Conservation (phyloP, 2,113 vertebrate genomes). For the Beaufortia kweichowensis region DNA sequence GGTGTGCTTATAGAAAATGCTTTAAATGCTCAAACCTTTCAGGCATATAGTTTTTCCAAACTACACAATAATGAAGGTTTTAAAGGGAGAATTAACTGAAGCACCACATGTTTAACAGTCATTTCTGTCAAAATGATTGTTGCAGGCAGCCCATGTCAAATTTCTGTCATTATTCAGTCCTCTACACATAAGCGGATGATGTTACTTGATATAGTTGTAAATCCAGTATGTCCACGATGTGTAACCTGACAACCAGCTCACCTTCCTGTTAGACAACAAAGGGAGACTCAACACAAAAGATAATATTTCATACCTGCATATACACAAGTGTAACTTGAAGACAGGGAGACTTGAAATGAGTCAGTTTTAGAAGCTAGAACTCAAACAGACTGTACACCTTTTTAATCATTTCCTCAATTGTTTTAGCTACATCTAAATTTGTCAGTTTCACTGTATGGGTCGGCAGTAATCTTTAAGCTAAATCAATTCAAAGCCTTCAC, state of each 20-base stretch:
- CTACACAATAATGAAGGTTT: slow-evolving; percentile 2
- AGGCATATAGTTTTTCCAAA: neutral
- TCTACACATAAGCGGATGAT: slow-evolving; percentile 35
- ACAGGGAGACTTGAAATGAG: neutral
- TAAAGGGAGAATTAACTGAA: slow-evolving; percentile 38
- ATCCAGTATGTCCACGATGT: slow-evolving; percentile 53
- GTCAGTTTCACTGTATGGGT: slow-evolving; percentile 63
- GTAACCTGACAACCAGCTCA: slow-evolving; percentile 32
- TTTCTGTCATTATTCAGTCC: slow-evolving; percentile 43
- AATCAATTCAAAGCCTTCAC: slow-evolving; percentile 61
- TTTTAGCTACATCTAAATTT: slow-evolving; percentile 41
- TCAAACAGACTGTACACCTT: no score
- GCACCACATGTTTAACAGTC: slow-evolving; percentile 34
- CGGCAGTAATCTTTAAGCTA: slow-evolving; percentile 65
- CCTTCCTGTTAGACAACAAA: slow-evolving; percentile 59
- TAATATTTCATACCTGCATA: neutral
- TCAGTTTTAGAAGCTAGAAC: neutral
- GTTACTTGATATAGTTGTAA: slow-evolving; percentile 62
- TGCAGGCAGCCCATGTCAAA: slow-evolving; percentile 56
- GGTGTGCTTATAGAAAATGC: slow-evolving; percentile 30
- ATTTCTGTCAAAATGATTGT: slow-evolving; percentile 40
- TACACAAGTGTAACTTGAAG: neutral
- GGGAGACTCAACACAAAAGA: slow-evolving; percentile 18
- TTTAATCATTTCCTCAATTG: slow-evolving; percentile 1
- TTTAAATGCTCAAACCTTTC: slow-evolving; percentile 45